Evolutionary conservation across 2,113 vertebrate genomes (phyloP).

Genomic region (Poeciliopsis occidentalis): DNA sequence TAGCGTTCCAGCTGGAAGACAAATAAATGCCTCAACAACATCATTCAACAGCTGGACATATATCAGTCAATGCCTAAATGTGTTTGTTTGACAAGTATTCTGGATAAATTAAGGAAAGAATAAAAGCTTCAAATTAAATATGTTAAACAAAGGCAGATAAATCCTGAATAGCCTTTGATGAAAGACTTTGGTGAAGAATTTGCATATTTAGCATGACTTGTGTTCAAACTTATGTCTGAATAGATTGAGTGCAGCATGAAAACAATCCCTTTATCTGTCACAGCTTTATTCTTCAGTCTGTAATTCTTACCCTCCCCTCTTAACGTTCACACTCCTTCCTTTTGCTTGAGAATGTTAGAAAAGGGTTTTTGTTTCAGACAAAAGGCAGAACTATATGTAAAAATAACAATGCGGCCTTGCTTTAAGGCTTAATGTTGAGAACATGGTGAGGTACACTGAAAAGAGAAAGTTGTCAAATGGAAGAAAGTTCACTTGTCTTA

Average conservation of each 20-base stretch:
- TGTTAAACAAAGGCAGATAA: background rate
- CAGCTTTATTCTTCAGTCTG: conserved; percentile 34
- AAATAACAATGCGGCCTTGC: background rate
- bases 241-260: conserved; percentile 35
- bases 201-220: conserved; percentile 47
- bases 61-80: background rate
- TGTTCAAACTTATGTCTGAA: conserved; percentile 33
- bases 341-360: conserved; percentile 37
- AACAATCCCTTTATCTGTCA: conserved; percentile 53
- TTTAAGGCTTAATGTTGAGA: background rate
- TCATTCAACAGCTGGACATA: background rate
- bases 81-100: background rate
- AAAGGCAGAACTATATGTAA: background rate
- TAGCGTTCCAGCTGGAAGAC: conserved; percentile 36
- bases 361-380: background rate
- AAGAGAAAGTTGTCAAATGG: conserved; percentile 10
- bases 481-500: conserved; percentile 38
- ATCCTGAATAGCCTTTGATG: conserved; percentile 31
- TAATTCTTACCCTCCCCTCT: conserved; percentile 47
- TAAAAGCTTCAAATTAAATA: background rate
- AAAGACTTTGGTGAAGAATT: conserved; percentile 39
- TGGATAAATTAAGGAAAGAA: background rate
- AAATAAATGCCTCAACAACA: background rate
- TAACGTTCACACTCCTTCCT: conserved; percentile 47
- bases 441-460: background rate